These are phyloP conservation scores for Falcunculus frontatus DNA, from an alignment of 2,113 vertebrate genomes.

Conservation along the genomic window DNA sequence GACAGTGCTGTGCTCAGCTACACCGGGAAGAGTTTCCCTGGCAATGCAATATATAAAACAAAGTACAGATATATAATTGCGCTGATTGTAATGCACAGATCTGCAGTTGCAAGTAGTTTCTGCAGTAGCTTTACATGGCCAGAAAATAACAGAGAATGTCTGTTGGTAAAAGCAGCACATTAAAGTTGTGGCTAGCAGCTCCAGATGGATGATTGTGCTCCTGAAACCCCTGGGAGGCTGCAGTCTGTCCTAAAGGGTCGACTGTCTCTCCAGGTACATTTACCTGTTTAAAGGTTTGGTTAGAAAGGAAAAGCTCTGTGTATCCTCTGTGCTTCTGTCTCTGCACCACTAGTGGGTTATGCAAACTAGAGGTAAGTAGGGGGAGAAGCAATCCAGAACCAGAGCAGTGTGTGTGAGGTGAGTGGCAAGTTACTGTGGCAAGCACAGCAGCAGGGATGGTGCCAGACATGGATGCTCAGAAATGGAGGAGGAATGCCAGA, in stretches of 20 bases:
- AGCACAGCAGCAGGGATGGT: neutral
- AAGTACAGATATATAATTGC: neutral
- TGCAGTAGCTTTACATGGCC: neutral
- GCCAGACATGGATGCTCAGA: neutral
- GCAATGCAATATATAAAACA: neutral
- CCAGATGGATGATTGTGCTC: accelerated
- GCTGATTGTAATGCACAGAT: neutral
- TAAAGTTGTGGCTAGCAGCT: neutral
- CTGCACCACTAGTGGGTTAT: neutral
- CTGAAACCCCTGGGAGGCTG: neutral
- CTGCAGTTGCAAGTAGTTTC: neutral
- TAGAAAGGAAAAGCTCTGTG: neutral
- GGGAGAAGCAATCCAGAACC: neutral
- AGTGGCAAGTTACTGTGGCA: neutral
- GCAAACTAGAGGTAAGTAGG: neutral
- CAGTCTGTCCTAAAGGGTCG: neutral
- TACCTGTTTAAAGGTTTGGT: neutral
- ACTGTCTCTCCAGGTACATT: neutral
- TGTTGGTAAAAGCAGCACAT: neutral
- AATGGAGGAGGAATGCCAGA: neutral
- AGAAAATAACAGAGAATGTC: neutral
- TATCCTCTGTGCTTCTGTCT: neutral
- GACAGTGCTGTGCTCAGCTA: neutral
- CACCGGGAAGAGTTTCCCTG: neutral
- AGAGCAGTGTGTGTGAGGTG: neutral